Percentiles rank a stretch among this genome's conserved stretches.
phyloP scores from a whole-genome alignment of 2,797 vertebrate genomes.

The Sebastes taczanowskii region DNA sequence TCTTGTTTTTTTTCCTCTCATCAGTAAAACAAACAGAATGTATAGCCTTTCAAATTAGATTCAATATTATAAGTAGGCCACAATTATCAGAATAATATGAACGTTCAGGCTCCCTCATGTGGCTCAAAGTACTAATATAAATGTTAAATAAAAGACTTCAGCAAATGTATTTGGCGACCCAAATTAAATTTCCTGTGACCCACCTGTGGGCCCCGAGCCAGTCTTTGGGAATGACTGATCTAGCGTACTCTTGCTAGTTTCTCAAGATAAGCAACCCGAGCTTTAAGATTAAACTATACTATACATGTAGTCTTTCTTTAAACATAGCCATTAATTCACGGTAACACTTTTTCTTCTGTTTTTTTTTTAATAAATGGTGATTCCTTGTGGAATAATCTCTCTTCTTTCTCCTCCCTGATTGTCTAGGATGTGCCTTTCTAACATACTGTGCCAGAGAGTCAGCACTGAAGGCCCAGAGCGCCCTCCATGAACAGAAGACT shows the following conservation, averaged over 20 bases:
- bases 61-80: neutral
- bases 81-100: neutral
- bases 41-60: neutral
- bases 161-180: neutral
- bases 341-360: neutral
- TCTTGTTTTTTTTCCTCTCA: neutral
- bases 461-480: slow-evolving; percentile 88
- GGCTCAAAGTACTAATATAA: neutral
- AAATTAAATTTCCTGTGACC: neutral
- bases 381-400: slow-evolving; percentile 42
- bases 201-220: too few relatives aligned
- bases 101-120: neutral
- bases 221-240: too few relatives aligned
- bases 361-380: neutral
- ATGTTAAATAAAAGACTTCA: neutral
- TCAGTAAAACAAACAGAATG: neutral
- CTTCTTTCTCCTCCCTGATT: slow-evolving; percentile 58
- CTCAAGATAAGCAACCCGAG: neutral
- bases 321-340: neutral
- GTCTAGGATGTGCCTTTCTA: slow-evolving; percentile 89
- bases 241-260: too few relatives aligned
- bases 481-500: slow-evolving; percentile 89
- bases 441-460: slow-evolving; percentile 89
- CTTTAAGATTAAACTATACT: neutral
- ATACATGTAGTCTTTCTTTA: neutral